Conservation (phyloP, 2,113 vertebrate genomes). For the Microtus montanus region DNA sequence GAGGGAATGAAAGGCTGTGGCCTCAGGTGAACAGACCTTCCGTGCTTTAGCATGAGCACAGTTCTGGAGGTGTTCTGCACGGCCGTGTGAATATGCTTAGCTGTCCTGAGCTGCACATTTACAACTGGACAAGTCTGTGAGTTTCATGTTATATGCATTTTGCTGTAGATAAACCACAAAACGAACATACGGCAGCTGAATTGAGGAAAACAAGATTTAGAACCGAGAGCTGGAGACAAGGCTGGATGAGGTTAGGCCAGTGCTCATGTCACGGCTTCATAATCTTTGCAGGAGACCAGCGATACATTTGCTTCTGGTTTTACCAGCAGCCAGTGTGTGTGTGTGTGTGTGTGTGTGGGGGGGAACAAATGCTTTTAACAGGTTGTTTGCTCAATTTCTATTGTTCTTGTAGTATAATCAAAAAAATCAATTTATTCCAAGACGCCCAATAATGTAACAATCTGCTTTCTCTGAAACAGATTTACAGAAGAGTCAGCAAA, state of each 20-base stretch:
- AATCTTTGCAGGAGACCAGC: not conserved
- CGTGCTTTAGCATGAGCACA: not conserved
- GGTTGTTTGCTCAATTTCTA: constrained; percentile 10
- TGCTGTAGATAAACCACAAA: not conserved
- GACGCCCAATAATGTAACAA: not conserved
- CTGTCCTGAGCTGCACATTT: not conserved
- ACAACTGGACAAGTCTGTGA: not conserved
- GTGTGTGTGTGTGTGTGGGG: too few species aligned
- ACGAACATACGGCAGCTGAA: not conserved
- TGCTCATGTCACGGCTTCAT: not conserved
- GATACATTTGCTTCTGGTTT: not conserved
- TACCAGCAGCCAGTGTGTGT: not conserved
- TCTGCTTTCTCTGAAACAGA: constrained; percentile 7
- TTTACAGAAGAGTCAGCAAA: constrained; percentile 15
- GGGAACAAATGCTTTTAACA: constrained; percentile 13
- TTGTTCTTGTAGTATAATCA: constrained; percentile 24
- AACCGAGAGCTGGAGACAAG: not conserved
- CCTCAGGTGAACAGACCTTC: not conserved
- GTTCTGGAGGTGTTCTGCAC: not conserved
- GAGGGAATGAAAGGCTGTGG: not conserved
- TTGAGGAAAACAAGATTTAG: not conserved
- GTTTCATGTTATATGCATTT: not conserved
- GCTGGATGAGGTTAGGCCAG: not conserved
- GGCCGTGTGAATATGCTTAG: not conserved
- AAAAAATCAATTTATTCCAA: constrained; percentile 27